These are phyloP conservation scores for Picathartes gymnocephalus DNA, from an alignment of 2,113 vertebrate species.

Conservation along the genomic window DNA sequence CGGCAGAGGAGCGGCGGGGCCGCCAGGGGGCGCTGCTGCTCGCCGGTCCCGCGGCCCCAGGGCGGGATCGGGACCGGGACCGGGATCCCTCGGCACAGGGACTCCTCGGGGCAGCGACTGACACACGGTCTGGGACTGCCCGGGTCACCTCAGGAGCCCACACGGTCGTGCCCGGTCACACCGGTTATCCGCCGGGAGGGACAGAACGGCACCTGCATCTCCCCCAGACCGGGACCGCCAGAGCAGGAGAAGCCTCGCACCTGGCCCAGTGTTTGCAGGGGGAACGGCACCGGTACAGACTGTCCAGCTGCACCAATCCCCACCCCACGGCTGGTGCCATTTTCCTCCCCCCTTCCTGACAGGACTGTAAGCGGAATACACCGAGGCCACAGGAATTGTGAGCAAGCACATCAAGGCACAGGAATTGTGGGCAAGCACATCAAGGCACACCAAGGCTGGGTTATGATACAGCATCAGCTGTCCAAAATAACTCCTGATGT, in stretches of 20 bases:
- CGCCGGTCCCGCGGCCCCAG: neutral
- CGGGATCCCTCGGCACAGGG: neutral
- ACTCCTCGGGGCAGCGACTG: neutral
- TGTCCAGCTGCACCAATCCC: neutral
- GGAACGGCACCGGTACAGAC: rapidly evolving
- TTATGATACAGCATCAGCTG: neutral
- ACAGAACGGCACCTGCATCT: too few species aligned
- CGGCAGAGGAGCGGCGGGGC: neutral
- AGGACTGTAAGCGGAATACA: rapidly evolving
- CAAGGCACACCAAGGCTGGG: neutral
- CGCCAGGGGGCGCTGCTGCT: neutral
- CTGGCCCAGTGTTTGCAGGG: rapidly evolving
- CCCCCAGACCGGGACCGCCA: neutral
- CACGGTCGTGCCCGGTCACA: neutral
- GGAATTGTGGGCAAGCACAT: neutral
- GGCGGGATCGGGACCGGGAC: neutral
- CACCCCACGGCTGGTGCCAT: neutral
- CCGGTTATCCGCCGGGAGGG: neutral
- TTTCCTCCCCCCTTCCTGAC: neutral
- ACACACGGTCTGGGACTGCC: too few species aligned
- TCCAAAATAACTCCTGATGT: neutral
- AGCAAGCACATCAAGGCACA: neutral
- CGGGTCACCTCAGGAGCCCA: neutral
- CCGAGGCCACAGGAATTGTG: neutral
- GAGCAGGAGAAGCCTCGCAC: neutral